phyloP scores from a whole-genome alignment of 2,797 vertebrate genomes.

The Enoplosus armatus region DNA sequence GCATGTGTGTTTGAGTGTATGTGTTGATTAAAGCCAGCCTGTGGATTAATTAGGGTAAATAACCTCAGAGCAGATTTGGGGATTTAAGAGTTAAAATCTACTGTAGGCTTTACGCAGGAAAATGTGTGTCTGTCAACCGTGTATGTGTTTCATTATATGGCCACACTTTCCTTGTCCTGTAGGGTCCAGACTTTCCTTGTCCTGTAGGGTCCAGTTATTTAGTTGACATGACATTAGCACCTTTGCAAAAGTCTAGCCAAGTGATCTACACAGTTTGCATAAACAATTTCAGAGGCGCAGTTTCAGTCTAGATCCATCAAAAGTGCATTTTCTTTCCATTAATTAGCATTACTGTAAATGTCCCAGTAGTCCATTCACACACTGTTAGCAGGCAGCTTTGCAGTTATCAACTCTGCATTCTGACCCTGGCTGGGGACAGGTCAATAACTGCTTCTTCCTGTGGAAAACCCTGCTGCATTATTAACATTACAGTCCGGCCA shows the following conservation, averaged over 20 bases:
- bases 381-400: neutral
- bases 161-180: slow-evolving; percentile 3
- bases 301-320: neutral
- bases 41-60: slow-evolving; percentile 78
- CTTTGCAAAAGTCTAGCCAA: neutral
- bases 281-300: neutral
- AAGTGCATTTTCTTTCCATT: neutral
- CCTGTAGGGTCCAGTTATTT: neutral
- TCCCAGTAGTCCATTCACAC: neutral
- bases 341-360: neutral
- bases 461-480: slow-evolving; percentile 28
- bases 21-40: slow-evolving; percentile 68
- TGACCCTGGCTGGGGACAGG: slow-evolving; percentile 18
- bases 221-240: neutral
- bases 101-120: slow-evolving; percentile 43
- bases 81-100: slow-evolving; percentile 75
- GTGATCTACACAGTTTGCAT: neutral
- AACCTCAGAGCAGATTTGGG: slow-evolving; percentile 75
- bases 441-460: slow-evolving; percentile 28
- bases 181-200: slow-evolving; percentile 4
- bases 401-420: neutral
- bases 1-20: slow-evolving; percentile 18
- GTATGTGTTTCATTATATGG: slow-evolving; percentile 16
- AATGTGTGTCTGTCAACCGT: slow-evolving; percentile 24
- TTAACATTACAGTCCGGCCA: neutral